A percentile compares a stretch with the other conserved stretches of the same genome.
Conservation (phyloP, 2,888 invertebrate species). For the Pemphredon lugubris region DNA sequence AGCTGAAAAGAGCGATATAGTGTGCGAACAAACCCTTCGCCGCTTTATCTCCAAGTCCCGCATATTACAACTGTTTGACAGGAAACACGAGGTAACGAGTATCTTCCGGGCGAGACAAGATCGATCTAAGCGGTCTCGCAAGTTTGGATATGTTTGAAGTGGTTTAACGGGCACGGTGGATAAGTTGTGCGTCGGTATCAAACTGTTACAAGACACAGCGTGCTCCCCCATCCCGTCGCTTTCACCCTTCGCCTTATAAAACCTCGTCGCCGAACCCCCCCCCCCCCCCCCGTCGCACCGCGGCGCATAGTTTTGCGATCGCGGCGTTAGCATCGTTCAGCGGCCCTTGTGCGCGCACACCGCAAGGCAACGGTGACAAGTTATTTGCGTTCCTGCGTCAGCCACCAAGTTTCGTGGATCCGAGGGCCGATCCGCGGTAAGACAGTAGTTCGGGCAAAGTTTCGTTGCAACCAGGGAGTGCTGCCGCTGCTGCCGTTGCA, state of each 20-base stretch:
- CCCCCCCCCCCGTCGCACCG: no score
- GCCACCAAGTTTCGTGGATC: neutral
- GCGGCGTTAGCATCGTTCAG: neutral
- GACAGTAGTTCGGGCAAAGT: neutral
- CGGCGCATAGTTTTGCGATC: neutral
- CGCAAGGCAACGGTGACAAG: neutral
- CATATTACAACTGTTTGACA: neutral
- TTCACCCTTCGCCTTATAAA: neutral
- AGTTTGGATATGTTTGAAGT: slow-evolving; percentile 6
- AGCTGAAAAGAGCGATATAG: no score
- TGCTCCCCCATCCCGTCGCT: neutral
- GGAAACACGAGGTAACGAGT: neutral
- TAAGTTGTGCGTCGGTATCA: neutral
- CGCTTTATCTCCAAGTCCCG: no score
- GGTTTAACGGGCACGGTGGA: neutral
- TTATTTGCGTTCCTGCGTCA: neutral
- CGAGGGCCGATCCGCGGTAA: neutral
- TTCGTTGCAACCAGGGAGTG: neutral
- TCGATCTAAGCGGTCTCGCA: neutral
- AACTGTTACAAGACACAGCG: neutral
- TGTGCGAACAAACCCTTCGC: no score
- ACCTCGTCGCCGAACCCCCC: neutral
- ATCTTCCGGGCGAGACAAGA: neutral
- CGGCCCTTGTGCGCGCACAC: neutral
- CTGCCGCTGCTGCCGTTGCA: neutral